Evolutionary conservation across 2,797 vertebrate species (phyloP).

Genomic region (Vultur gryphus): DNA sequence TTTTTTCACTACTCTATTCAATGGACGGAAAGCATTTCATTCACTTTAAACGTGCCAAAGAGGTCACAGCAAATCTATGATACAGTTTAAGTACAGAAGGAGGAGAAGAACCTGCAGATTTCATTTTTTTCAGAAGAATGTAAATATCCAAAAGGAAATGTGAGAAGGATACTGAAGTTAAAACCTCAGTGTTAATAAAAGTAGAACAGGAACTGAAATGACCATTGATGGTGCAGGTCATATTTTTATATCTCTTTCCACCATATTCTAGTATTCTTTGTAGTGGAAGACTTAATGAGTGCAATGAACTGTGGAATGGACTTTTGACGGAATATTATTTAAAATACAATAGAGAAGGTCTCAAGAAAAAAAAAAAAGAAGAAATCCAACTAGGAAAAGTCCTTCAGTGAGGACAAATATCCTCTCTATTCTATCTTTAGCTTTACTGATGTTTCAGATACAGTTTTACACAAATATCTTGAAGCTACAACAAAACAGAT

Average conservation of each 20-base stretch:
- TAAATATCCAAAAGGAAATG: not conserved
- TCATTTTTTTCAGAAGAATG: not conserved
- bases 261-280: not conserved
- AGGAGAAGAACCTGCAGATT: not conserved
- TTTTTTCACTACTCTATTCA: not conserved
- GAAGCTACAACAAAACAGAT: not conserved
- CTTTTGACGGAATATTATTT: not conserved
- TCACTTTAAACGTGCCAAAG: not conserved
- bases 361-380: not conserved
- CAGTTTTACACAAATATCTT: not conserved
- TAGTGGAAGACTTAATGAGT: not conserved
- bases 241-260: not conserved
- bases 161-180: not conserved
- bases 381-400: not conserved
- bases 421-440: not conserved
- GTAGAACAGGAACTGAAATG: not conserved
- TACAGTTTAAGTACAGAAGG: not conserved
- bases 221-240: fast-evolving
- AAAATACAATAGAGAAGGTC: not conserved
- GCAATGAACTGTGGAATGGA: not conserved
- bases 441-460: not conserved
- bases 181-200: not conserved
- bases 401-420: not conserved
- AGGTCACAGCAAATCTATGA: not conserved
- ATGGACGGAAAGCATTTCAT: not conserved